These are phyloP conservation scores for Urosaurus nigricauda DNA, from an alignment of 2,797 vertebrate species.

Conservation along the genomic window DNA sequence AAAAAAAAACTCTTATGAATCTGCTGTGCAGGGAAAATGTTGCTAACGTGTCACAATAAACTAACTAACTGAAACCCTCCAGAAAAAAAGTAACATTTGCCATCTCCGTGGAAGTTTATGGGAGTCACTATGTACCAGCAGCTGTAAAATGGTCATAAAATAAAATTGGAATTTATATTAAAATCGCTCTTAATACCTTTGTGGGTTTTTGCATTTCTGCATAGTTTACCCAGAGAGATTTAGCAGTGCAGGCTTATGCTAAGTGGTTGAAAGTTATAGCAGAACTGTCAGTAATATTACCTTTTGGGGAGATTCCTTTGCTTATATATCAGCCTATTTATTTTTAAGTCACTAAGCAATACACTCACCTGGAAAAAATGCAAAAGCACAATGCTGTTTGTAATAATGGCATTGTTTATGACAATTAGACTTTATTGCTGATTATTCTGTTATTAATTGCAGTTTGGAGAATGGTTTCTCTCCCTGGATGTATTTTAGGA, in stretches of 20 bases:
- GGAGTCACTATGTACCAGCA: constrained; percentile 64
- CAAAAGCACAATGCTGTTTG: constrained; percentile 49
- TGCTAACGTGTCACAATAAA: constrained; percentile 75
- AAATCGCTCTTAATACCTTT: constrained; percentile 73
- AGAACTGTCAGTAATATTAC: constrained; percentile 59
- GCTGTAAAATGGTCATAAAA: constrained; percentile 76
- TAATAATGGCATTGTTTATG: constrained; percentile 51
- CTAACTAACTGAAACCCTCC: constrained; percentile 69
- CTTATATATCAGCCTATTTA: constrained; percentile 72
- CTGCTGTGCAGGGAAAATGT: constrained; percentile 59
- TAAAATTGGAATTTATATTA: constrained; percentile 78
- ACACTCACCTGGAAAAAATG: constrained; percentile 47
- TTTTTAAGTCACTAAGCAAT: constrained; percentile 66
- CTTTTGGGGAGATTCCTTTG: constrained; percentile 52
- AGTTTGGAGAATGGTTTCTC: not conserved
- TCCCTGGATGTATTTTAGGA: not conserved
- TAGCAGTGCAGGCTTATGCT: constrained; percentile 69
- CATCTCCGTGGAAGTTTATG: constrained; percentile 68
- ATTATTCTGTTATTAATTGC: constrained; percentile 37
- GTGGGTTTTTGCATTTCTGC: constrained; percentile 71
- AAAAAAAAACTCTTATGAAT: constrained; percentile 69
- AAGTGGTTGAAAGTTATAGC: constrained; percentile 68
- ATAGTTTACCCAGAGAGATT: constrained; percentile 74
- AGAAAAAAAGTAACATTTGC: constrained; percentile 64
- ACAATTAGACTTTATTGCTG: constrained; percentile 47